Evolutionary conservation across 2,113 vertebrate genomes (phyloP), one percentile per base, ranked within the genome.

Genomic region (Scopus umbretta): DNA sequence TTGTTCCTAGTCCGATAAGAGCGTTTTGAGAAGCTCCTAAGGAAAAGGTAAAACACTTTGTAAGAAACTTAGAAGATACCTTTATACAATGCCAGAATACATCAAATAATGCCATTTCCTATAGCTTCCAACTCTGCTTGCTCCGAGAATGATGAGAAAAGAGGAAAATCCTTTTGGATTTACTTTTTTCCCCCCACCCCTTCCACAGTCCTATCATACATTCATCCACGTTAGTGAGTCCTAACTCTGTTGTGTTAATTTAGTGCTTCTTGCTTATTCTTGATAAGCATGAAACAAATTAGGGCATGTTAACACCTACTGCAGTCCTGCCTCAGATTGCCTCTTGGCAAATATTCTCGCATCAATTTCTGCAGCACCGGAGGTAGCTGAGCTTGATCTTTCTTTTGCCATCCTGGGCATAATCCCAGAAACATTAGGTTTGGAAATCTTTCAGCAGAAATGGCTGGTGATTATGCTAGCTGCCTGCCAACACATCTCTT

Each of bases 371-470:
- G 84, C 66, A 53, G 79, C 45, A 23, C 61, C 16, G 45, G 61
- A 75, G 88, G 92, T 50, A 82, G 86, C 84, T n/a, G 90, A 93
- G 82, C 53, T 74, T 53, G 43, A 61, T 89, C 56, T 73, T 94
- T 78, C 73, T 83, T 62, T 67, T 18, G 61, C 66, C 49, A 30
- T 17, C 7, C 61, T 66, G 81, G 88, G 53, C 81, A 61, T 71
- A 47, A 34, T 49, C 66, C 78, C 79, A 85, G 89, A 71, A 92
- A 82, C 13, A 10, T 76, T 86, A 70, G 58, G 55, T 61, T 16
- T 91, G 86, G 96, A 90, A 74, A 16, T 42, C 53, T 94, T 94
- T 95, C 84, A 97, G 83, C 43, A 96, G 94, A 80, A 90, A 94
- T 85, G 76, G 78, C 40, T 92, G 68, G 88, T 88, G 91, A 86